phyloP scores from a whole-genome alignment of 2,797 vertebrate genomes.

The Pangasius djambal region DNA sequence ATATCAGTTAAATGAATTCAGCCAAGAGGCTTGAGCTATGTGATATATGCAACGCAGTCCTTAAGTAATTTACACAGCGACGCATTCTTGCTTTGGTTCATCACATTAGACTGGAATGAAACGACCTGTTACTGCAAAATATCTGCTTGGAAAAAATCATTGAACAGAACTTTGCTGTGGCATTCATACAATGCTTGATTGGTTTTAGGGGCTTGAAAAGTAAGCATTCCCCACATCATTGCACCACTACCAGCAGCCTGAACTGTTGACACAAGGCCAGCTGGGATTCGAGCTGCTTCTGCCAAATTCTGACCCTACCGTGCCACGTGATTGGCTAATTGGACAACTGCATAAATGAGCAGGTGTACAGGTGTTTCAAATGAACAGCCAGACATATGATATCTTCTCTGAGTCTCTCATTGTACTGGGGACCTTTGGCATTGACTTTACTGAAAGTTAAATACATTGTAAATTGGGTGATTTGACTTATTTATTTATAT shows the following conservation, averaged over 20 bases:
- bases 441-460: background rate
- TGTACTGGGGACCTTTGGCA: no score
- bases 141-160: background rate
- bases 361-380: background rate
- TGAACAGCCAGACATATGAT: background rate
- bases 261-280: background rate
- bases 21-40: slow-evolving; percentile 23
- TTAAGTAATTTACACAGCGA: background rate
- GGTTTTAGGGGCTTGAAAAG: background rate
- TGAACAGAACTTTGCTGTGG: background rate
- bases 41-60: slow-evolving; percentile 18
- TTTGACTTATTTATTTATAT: background rate
- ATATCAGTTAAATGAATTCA: slow-evolving; percentile 21
- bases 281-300: background rate
- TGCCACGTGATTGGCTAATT: background rate
- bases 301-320: no score
- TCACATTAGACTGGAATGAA: background rate
- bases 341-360: background rate
- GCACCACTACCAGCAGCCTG: background rate
- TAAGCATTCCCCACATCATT: no score
- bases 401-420: background rate
- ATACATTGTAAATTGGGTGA: background rate
- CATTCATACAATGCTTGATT: background rate
- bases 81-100: slow-evolving; percentile 12
- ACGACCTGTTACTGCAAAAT: background rate